Conservation (phyloP, 1,140 invertebrate genomes). For the Nebria ingens region DNA sequence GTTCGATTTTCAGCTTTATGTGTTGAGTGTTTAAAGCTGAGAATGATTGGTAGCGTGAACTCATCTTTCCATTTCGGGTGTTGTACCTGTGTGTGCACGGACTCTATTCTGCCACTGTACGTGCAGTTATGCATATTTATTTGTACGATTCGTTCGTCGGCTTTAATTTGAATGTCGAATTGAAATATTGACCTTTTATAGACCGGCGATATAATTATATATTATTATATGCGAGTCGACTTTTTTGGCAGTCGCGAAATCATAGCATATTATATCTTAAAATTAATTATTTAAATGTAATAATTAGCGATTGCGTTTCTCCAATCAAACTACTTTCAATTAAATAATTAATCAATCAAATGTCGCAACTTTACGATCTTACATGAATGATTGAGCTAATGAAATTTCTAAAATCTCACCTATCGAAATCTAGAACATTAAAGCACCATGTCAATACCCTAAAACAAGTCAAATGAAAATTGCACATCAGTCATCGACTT, state of each 20-base stretch:
- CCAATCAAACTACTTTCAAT: neutral
- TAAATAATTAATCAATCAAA: neutral
- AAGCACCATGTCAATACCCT: too few species aligned
- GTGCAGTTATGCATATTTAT: constrained; percentile 3
- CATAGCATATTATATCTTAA: neutral
- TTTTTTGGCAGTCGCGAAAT: too few species aligned
- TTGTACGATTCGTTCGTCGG: neutral
- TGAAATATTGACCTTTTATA: constrained; percentile 3
- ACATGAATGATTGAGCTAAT: neutral
- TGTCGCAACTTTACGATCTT: too few species aligned
- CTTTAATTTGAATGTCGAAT: neutral
- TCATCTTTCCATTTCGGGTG: constrained; percentile 3
- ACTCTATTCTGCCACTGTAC: neutral
- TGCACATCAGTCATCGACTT: too few species aligned
- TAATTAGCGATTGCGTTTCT: neutral
- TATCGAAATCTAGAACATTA: neutral
- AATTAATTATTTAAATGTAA: neutral
- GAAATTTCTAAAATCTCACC: too few species aligned
- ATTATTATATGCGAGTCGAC: neutral
- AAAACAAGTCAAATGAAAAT: too few species aligned
- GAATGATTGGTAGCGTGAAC: neutral
- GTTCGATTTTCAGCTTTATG: neutral
- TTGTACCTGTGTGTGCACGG: neutral
- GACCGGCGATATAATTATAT: too few species aligned
- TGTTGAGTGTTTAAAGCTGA: neutral